Evolutionary conservation across 23 tunicate genomes (phyloP).

Genomic region (Diplosoma virens): DNA sequence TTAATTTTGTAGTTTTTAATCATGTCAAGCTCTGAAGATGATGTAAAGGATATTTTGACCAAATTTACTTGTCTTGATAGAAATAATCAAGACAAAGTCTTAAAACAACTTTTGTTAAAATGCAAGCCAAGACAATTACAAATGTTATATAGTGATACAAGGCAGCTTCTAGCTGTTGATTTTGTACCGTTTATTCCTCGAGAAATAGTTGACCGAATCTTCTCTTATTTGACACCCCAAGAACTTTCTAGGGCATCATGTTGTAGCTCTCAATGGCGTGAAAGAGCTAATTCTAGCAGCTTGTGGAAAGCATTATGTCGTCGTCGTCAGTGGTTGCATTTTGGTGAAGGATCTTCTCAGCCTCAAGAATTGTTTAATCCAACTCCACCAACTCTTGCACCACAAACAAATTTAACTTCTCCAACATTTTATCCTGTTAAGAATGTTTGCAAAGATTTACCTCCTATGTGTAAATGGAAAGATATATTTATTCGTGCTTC

Average conservation of each 20-base stretch:
- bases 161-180: conserved; percentile 82
- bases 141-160: conserved; percentile 66
- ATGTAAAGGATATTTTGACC: conserved; percentile 34
- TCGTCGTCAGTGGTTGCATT: conserved; percentile 69
- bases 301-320: conserved; percentile 81
- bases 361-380: conserved; percentile 53
- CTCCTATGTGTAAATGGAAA: conserved; percentile 88
- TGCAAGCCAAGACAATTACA: conserved; percentile 84
- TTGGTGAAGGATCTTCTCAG: conserved; percentile 68
- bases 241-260: conserved; percentile 66
- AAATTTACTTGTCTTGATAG: conserved; percentile 33
- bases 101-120: conserved; percentile 60
- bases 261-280: conserved; percentile 84
- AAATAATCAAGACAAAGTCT: conserved; percentile 39
- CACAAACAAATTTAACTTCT: conserved; percentile 64
- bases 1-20: no score
- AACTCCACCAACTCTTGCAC: conserved; percentile 55
- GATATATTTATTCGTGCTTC: conserved; percentile 81
- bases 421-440: conserved; percentile 71
- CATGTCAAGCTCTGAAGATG: conserved; percentile 22
- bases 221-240: conserved; percentile 71
- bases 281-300: conserved; percentile 65
- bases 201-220: conserved; percentile 76
- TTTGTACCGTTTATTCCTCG: conserved; percentile 87
- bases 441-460: conserved; percentile 56